Base-by-base conservation (phyloP, 2,888 invertebrate species). In the Nomada fabriciana region DNA sequence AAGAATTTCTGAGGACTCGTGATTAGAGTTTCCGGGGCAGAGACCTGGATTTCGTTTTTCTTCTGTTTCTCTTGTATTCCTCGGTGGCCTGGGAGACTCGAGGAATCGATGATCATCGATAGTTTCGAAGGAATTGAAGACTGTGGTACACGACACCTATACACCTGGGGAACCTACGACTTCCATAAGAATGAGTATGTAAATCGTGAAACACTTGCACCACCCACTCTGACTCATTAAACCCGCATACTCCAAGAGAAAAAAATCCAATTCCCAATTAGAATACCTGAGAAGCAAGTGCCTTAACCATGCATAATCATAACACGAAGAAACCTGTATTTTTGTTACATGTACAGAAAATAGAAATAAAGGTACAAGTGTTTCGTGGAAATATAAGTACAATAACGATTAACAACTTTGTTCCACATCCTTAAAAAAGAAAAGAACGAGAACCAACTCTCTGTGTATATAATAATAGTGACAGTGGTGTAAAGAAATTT, bases 21-120 rank as follows among this genome's bases (percentile, higher is more conserved):
- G 57, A 73, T 76, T 63, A 53, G 63, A 50, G 71, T 76, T 71
- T 76, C 63, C 63, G 47, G 42, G 53, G 25, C 52, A 29, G 11
- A 10, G 0, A 47, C 18, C 36, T 20, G 20, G 2, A 73, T 73
- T 36, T 64, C 20, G 42, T 50, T 23, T 67, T 29, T 53, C 23
- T 47, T 23, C 7, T 1, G 36, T 36, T 36, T 36, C 36, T 36
- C 36, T 36, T 7, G 36, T 36, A 36, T 7, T 5, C 36, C 36
- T 1, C 9, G 36, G 36, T 36, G 36, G 36, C 7, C 36, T 5
- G 36, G 7, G 36, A 5, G 5, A 0, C 36, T 36, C 36, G 36
- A 7, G 36, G 36, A 36, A 36, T 36, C 36, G 36, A 36, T 36
- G 36, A 36, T 36, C 7, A 36, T 36, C 36, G 36, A 36, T 36